Conservation (phyloP, 2,113 vertebrate species). For the Chionis minor region DNA sequence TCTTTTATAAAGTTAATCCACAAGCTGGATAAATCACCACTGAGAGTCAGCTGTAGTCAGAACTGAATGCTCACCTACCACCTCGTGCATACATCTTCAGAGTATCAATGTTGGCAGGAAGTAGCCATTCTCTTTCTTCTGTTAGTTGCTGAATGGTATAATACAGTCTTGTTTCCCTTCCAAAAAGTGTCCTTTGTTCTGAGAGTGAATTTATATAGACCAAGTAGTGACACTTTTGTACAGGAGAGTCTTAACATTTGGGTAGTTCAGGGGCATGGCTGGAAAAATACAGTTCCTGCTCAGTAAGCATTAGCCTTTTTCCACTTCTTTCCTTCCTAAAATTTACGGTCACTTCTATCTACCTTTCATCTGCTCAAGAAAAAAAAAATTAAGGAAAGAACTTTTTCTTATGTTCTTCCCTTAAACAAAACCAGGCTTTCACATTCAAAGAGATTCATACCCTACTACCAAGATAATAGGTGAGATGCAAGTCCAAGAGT, state of each 20-base stretch:
- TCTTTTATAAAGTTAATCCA: background rate
- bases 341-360: conserved; percentile 28
- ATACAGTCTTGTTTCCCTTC: conserved; percentile 8
- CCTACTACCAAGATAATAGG: conserved; percentile 41
- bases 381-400: background rate
- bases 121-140: background rate
- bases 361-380: conserved; percentile 36
- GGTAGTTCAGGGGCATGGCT: background rate
- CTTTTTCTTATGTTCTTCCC: background rate
- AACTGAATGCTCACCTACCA: conserved; percentile 20
- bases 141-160: background rate
- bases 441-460: conserved; percentile 50
- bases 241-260: background rate
- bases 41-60: background rate
- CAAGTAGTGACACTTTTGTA: background rate
- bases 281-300: conserved; percentile 26
- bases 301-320: conserved; percentile 36
- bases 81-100: background rate
- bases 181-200: conserved; percentile 40
- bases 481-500: conserved; percentile 44
- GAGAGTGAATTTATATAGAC: conserved; percentile 13
- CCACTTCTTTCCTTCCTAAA: conserved; percentile 36
- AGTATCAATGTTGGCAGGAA: conserved; percentile 37
- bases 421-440: conserved; percentile 60
- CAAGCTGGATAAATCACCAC: background rate